Evolutionary conservation across 2,888 invertebrate species (phyloP).

Genomic region (Pteria penguin): DNA sequence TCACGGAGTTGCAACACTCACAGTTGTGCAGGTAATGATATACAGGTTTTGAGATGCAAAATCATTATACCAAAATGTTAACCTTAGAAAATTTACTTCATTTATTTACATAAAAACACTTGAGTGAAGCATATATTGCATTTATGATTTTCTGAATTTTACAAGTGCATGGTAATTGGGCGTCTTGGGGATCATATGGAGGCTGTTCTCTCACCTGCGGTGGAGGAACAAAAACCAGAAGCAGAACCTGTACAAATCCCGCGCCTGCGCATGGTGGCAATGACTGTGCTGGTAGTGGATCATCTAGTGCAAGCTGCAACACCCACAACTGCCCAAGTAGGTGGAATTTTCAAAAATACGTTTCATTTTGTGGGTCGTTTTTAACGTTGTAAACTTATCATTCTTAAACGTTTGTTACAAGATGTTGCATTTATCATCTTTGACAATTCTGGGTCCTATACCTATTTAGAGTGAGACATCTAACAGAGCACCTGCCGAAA

Average conservation of each 20-base stretch:
- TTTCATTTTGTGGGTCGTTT: no score
- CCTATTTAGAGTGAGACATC: no score
- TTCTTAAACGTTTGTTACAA: not conserved
- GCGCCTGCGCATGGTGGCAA: slow-evolving; percentile 6
- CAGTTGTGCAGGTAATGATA: slow-evolving; percentile 3
- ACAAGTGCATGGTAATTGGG: slow-evolving; percentile 22
- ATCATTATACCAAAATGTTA: not conserved
- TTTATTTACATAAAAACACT: not conserved
- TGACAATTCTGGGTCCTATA: no score
- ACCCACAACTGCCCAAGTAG: slow-evolving; percentile 23
- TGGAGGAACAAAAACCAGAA: slow-evolving; percentile 8
- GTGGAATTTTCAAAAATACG: not conserved
- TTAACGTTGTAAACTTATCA: no score
- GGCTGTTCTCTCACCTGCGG: slow-evolving; percentile 20
- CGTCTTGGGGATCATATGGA: slow-evolving; percentile 9
- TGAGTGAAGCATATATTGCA: no score
- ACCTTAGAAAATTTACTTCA: not conserved
- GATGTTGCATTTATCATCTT: no score
- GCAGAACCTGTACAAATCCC: slow-evolving; percentile 20
- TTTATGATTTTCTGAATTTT: not conserved
- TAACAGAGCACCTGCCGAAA: no score
- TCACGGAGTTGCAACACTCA: slow-evolving; percentile 20
- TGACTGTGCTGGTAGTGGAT: slow-evolving; percentile 3
- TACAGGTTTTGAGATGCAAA: not conserved
- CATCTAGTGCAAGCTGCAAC: slow-evolving; percentile 1